Percentiles rank a stretch among this genome's conserved stretches.
phyloP scores from a whole-genome alignment of 2,113 vertebrate genomes.

The Bos javanicus region DNA sequence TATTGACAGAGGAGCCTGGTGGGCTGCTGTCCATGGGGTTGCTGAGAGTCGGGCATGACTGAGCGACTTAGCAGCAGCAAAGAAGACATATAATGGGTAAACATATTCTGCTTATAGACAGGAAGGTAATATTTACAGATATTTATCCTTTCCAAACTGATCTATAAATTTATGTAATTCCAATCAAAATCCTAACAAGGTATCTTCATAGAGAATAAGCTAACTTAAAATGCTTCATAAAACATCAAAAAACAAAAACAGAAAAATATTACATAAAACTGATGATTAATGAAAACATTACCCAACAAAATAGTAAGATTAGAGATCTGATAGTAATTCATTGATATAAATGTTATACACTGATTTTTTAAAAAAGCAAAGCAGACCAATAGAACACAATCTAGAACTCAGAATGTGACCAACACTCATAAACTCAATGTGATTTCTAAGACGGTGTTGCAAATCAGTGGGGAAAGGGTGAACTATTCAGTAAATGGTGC shows the following conservation, averaged over 20 bases:
- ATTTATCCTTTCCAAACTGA: not conserved
- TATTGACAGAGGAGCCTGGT: not conserved
- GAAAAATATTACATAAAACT: not conserved
- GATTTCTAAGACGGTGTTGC: not conserved
- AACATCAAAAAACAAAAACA: not conserved
- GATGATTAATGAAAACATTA: not conserved
- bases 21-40: not conserved
- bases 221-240: not conserved
- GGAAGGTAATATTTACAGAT: not conserved
- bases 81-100: not conserved
- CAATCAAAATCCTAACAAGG: not conserved
- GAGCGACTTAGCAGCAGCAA: not conserved
- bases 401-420: not conserved
- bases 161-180: not conserved
- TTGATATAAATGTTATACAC: not conserved
- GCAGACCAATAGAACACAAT: not conserved
- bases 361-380: not conserved
- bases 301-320: not conserved
- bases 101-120: not conserved
- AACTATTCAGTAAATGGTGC: not conserved
- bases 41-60: not conserved
- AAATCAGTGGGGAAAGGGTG: not conserved
- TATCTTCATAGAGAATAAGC: not conserved
- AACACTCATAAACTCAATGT: not conserved
- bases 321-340: not conserved